Evolutionary conservation across 2,797 vertebrate genomes (phyloP).

Genomic region (Microctenopoma steveboyesi): DNA sequence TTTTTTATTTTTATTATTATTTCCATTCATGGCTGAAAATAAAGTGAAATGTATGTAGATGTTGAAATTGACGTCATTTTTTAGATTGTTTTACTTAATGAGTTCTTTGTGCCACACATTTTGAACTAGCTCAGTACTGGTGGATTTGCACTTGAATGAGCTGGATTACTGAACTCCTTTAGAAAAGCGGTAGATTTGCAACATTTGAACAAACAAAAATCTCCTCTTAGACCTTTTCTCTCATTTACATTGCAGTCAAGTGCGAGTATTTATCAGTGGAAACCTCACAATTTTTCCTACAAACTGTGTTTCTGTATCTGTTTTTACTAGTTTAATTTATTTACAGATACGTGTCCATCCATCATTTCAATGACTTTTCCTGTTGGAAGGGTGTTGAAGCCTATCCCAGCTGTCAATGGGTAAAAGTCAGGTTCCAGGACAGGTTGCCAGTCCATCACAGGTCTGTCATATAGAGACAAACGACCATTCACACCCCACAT

Average conservation of each 20-base stretch:
- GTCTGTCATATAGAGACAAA: too few relatives aligned
- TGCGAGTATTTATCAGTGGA: not conserved
- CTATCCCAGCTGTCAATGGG: too few relatives aligned
- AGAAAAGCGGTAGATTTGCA: constrained; percentile 40
- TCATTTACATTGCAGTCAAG: constrained; percentile 34
- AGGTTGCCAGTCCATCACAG: too few relatives aligned
- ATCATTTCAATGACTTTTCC: too few relatives aligned
- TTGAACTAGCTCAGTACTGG: constrained; percentile 13
- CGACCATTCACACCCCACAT: too few relatives aligned
- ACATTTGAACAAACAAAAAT: constrained; percentile 40
- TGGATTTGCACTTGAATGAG: constrained; percentile 52
- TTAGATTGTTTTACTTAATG: constrained; percentile 4
- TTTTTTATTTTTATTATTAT: not conserved
- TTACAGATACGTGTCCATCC: too few relatives aligned
- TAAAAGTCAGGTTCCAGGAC: too few relatives aligned
- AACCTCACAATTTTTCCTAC: not conserved
- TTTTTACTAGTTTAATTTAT: not conserved
- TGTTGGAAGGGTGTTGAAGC: too few relatives aligned
- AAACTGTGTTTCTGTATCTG: not conserved
- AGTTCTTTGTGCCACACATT: constrained; percentile 20
- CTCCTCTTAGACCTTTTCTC: constrained; percentile 22
- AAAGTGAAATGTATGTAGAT: constrained; percentile 20
- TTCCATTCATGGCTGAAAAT: not conserved
- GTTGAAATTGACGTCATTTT: not conserved
- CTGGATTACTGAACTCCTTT: constrained; percentile 44